Percentiles rank a stretch among this genome's conserved stretches.
These are phyloP conservation scores for Apostichopus japonicus DNA, from an alignment of 35 echinoderm and acorn worm genomes.

Conservation along the genomic window DNA sequence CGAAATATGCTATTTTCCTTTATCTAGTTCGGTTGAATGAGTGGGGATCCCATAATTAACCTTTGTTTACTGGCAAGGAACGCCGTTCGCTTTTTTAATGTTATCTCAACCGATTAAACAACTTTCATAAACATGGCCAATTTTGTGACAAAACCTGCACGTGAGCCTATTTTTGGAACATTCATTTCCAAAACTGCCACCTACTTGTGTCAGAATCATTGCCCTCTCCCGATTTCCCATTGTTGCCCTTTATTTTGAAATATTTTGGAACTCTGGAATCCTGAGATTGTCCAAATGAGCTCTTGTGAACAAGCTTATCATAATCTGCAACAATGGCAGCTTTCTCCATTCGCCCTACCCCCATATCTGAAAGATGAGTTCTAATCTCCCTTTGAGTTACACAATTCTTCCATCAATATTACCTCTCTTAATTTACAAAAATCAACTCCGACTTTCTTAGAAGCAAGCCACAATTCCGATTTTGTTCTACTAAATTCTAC, in stretches of 20 bases:
- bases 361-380: constrained; percentile 37
- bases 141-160: constrained; percentile 17
- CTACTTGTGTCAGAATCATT: background rate
- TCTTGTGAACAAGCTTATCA: constrained; percentile 43
- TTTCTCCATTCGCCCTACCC: constrained; percentile 20
- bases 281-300: constrained; percentile 35
- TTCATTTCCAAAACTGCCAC: background rate
- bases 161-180: background rate
- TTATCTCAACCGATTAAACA: background rate
- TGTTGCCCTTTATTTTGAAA: background rate
- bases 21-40: background rate
- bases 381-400: constrained; percentile 30
- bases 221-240: background rate
- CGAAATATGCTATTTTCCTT: background rate
- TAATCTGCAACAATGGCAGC: constrained; percentile 44
- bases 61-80: constrained; percentile 5
- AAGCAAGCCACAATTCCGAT: background rate
- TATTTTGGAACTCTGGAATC: constrained; percentile 7
- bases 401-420: constrained; percentile 35
- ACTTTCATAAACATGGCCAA: background rate
- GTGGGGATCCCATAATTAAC: too few relatives aligned
- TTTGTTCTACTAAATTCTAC: constrained; percentile 31
- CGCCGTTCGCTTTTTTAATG: constrained; percentile 20
- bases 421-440: constrained; percentile 31
- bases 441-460: constrained; percentile 28